Conservation (phyloP, 1,140 invertebrate genomes). For the Zaprionus africanus region DNA sequence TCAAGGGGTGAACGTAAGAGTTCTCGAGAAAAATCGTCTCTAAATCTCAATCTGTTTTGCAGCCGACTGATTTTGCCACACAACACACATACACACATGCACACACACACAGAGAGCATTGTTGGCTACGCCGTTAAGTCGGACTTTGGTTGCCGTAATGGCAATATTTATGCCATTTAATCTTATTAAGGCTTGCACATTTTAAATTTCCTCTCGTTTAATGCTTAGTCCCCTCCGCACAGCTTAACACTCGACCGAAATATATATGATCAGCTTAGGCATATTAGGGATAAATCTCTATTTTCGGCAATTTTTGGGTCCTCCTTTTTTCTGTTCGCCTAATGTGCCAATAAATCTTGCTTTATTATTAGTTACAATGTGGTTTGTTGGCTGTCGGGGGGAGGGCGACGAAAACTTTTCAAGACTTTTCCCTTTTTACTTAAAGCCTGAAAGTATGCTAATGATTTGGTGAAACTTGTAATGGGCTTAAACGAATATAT, state of each 20-base stretch:
- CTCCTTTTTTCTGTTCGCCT: conserved; percentile 15
- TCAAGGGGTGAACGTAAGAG: conserved; percentile 13
- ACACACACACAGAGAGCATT: background rate
- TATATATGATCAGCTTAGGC: conserved; percentile 23
- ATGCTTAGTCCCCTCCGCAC: background rate
- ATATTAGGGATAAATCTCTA: conserved; percentile 26
- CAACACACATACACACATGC: conserved; percentile 19
- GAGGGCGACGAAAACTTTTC: background rate
- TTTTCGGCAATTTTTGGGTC: conserved; percentile 9
- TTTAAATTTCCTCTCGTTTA: conserved; percentile 34
- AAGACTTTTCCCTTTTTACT: background rate
- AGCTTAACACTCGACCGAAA: conserved; percentile 30
- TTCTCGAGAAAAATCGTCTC: conserved; percentile 70
- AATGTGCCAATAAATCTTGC: conserved; percentile 27
- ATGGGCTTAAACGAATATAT: background rate
- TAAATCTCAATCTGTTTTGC: conserved; percentile 72
- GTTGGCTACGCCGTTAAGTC: conserved; percentile 13
- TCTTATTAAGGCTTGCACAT: conserved; percentile 26
- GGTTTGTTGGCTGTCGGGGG: background rate
- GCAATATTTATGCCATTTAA: conserved; percentile 37
- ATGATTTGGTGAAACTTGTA: background rate
- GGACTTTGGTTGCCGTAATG: conserved; percentile 30
- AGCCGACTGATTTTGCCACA: conserved; percentile 66
- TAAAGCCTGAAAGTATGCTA: conserved; percentile 27
- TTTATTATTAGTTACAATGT: conserved; percentile 15